Base-by-base conservation (phyloP, 2,797 vertebrate species). In the Borostomias antarcticus region DNA sequence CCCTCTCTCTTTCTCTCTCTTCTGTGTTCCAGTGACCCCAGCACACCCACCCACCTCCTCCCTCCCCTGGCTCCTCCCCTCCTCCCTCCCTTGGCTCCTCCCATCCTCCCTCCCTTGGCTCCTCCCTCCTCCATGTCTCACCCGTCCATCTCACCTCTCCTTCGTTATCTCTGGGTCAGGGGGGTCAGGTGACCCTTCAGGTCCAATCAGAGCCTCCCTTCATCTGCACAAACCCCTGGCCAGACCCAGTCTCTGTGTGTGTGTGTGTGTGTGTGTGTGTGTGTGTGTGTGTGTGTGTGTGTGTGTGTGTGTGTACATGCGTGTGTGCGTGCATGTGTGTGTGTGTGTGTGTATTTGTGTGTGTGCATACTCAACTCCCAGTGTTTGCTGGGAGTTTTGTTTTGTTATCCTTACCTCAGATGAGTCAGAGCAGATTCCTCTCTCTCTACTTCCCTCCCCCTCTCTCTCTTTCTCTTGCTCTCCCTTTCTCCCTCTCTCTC, bases 171-270 rank as follows among this genome's bases (percentile, higher is more conserved):
- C 37, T 57, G 73, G 85, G 88, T 91, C 84, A 87, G 48, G 61
- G 23, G 79, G 85, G 84, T 89, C 86, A 84, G 74, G 68, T 84
- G 80, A 85, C 82, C 83, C 83, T 86, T 89, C 88, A 85, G 64
- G 52, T 79, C 74, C 66, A 84, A 89, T 90, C 80, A 87, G 67
- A 78, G 70, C 73, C 62, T 79, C 69, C 81, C 87, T 88, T 89
- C 79, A 87, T 88, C 88, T 83, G 17, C 13, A 17, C 13, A 17
- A n/a, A 43, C 68, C 69, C 48, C 48, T 50, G 59, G 75, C 72
- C 69, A 50, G 17, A 62, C 70, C 54, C 57, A 35, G 58, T 35
- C 43, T 58, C 57, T 56, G 61, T 45, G 33, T 40, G 40, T 35
- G 64, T 37, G 58, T 67, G 57, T 32, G 52, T 30, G 21, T 23